phyloP scores from a whole-genome alignment of 2,888 invertebrate genomes.

The Apodemia duryi region DNA sequence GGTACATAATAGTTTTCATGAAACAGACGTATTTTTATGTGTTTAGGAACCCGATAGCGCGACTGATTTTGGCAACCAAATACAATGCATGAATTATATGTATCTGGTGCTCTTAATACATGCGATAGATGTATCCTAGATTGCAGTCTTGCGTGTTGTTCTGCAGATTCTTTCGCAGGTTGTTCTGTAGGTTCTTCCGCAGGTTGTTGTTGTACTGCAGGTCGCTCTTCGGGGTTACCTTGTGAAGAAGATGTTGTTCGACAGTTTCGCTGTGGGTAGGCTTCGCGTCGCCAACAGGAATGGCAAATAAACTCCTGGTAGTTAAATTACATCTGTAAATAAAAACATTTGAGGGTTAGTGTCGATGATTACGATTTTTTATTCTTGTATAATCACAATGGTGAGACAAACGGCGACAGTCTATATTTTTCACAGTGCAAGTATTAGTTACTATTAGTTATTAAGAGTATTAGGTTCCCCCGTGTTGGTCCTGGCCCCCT shows the following conservation, averaged over 20 bases:
- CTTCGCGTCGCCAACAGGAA: constrained; percentile 6
- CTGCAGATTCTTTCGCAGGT: not conserved
- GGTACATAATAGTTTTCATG: constrained; percentile 4
- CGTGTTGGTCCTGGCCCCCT: too few relatives aligned
- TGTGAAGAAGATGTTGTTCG: constrained; percentile 8
- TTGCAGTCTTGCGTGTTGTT: constrained; percentile 3
- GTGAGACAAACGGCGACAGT: not conserved
- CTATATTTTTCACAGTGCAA: too few relatives aligned
- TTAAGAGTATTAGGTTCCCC: too few relatives aligned
- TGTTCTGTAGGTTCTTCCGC: not conserved
- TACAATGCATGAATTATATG: not conserved
- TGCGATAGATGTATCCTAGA: constrained; percentile 5
- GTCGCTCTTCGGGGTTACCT: constrained; percentile 7
- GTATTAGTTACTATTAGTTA: too few relatives aligned
- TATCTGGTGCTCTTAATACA: too few relatives aligned
- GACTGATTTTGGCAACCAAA: constrained; percentile 14
- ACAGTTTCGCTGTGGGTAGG: constrained; percentile 8
- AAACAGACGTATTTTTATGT: constrained; percentile 9
- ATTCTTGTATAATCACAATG: not conserved
- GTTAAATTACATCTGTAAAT: constrained; percentile 11
- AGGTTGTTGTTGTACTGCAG: constrained; percentile 10
- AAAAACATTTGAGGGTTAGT: constrained; percentile 10
- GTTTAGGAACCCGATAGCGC: constrained; percentile 11
- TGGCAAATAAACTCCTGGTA: constrained; percentile 9
- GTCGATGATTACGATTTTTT: constrained; percentile 9